These are phyloP conservation scores for Cantharis lateralis DNA, from an alignment of 2,888 invertebrate species.

Conservation along the genomic window DNA sequence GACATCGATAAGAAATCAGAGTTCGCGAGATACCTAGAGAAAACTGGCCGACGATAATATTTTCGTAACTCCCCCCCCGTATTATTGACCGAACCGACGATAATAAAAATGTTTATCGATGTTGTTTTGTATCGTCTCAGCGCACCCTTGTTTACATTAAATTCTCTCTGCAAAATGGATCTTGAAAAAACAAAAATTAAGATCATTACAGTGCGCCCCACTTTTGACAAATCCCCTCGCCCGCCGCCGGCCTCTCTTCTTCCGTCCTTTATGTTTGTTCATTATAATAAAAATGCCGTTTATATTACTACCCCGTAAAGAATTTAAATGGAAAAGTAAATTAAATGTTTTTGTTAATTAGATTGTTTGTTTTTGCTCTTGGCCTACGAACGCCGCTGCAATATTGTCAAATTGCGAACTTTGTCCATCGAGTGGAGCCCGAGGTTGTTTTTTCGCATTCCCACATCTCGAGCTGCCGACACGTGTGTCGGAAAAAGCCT, in stretches of 20 bases:
- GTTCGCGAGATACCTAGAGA: too few relatives aligned
- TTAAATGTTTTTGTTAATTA: constrained; percentile 1
- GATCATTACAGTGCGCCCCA: not conserved
- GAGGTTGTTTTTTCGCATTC: not conserved
- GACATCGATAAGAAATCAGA: not conserved
- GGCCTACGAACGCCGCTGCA: not conserved
- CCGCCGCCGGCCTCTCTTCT: not conserved
- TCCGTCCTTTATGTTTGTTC: not conserved
- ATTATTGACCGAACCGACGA: not conserved
- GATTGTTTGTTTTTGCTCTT: not conserved
- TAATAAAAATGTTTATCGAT: not conserved
- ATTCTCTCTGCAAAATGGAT: not conserved
- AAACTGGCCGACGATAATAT: too few relatives aligned
- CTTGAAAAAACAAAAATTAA: not conserved
- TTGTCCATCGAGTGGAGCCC: not conserved
- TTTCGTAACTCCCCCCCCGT: too few relatives aligned
- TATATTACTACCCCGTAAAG: not conserved
- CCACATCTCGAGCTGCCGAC: not conserved
- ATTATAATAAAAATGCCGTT: constrained; percentile 1
- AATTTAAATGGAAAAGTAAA: constrained; percentile 1
- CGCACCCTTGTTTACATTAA: not conserved
- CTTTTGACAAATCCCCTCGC: not conserved
- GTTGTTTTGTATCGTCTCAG: not conserved
- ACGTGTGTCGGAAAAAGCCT: not conserved
- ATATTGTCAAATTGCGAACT: too few relatives aligned